Percentiles rank a stretch among this genome's conserved stretches.
phyloP scores from a whole-genome alignment of 1,140 invertebrate genomes.

The Pseudomyrmex gracilis region DNA sequence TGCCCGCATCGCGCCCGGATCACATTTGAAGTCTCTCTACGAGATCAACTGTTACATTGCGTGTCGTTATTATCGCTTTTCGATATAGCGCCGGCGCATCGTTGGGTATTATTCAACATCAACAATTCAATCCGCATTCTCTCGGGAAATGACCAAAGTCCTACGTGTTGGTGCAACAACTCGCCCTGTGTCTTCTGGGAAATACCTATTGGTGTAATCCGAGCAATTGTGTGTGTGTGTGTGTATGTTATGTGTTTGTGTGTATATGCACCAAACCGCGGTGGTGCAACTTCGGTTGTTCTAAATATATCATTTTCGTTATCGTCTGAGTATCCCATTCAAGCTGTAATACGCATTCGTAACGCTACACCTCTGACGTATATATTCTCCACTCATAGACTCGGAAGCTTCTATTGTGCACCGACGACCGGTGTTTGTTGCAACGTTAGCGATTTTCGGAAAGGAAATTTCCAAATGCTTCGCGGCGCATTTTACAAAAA shows the following conservation, averaged over 20 bases:
- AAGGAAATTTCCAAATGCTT: too few relatives aligned
- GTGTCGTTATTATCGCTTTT: constrained; percentile 58
- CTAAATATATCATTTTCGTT: constrained; percentile 47
- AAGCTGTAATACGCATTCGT: too few relatives aligned
- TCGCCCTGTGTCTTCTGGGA: constrained; percentile 49
- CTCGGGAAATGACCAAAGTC: constrained; percentile 30
- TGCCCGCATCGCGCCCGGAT: not conserved
- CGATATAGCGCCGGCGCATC: constrained; percentile 61
- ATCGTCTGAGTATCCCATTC: not conserved
- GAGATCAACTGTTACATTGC: constrained; percentile 24
- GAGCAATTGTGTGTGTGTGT: not conserved
- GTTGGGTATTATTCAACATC: constrained; percentile 68
- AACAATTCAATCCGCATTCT: constrained; percentile 79
- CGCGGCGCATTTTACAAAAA: too few relatives aligned
- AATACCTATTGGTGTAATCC: constrained; percentile 64
- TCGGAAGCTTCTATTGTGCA: not conserved
- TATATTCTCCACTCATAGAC: not conserved
- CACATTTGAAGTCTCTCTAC: constrained; percentile 38
- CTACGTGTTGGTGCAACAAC: not conserved
- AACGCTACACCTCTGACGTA: not conserved
- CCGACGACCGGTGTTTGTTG: not conserved
- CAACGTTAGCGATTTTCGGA: constrained; percentile 7
- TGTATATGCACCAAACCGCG: too few relatives aligned
- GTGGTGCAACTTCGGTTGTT: not conserved
- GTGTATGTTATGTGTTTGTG: too few relatives aligned